These are phyloP conservation scores for Montipora efflorescens DNA, from an alignment of 64 coral and sea anemone species.

Conservation along the genomic window DNA sequence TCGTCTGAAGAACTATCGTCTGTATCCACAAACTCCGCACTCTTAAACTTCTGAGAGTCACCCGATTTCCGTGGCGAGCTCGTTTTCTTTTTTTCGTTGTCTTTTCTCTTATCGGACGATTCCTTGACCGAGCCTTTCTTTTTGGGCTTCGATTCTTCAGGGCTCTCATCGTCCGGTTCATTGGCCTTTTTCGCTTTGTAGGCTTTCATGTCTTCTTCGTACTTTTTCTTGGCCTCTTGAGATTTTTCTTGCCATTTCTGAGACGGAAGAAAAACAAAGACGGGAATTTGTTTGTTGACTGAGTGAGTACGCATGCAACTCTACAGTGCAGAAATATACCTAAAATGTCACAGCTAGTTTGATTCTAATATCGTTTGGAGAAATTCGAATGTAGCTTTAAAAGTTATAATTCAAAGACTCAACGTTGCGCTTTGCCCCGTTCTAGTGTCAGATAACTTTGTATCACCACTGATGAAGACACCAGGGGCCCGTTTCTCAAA, in stretches of 20 bases:
- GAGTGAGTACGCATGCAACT: too few relatives aligned
- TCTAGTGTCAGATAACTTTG: too few relatives aligned
- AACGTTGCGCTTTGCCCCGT: too few relatives aligned
- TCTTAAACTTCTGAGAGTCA: slow-evolving; percentile 90
- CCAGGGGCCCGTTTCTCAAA: too few relatives aligned
- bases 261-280: background rate
- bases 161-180: slow-evolving; percentile 7
- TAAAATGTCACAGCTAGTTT: too few relatives aligned
- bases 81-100: slow-evolving; percentile 48
- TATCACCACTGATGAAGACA: too few relatives aligned
- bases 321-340: too few relatives aligned
- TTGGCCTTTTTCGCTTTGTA: slow-evolving; percentile 65
- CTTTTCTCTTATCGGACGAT: slow-evolving; percentile 49
- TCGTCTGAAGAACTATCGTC: slow-evolving; percentile 78
- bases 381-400: too few relatives aligned
- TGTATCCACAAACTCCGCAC: slow-evolving; percentile 93
- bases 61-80: slow-evolving; percentile 85
- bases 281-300: too few relatives aligned
- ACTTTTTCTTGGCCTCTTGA: slow-evolving; percentile 76
- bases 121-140: slow-evolving; percentile 66
- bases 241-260: slow-evolving; percentile 92
- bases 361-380: too few relatives aligned
- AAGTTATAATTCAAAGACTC: too few relatives aligned
- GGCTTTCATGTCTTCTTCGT: slow-evolving; percentile 78
- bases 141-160: slow-evolving; percentile 44